phyloP scores from a whole-genome alignment of 2,113 vertebrate species.

The Heliornis fulica region DNA sequence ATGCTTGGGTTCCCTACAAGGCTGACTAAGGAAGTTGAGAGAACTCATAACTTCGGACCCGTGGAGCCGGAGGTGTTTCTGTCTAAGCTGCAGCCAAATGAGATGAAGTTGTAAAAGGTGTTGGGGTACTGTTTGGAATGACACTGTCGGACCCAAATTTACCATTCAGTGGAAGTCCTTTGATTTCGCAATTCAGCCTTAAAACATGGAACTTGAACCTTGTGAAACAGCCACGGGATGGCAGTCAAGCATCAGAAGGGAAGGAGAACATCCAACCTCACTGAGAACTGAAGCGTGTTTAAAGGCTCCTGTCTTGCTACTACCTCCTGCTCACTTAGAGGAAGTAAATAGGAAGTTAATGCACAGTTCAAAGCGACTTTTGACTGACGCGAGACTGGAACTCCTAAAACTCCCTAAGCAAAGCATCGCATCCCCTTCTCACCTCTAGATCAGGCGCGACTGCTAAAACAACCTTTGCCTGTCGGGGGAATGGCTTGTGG shows the following conservation, averaged over 20 bases:
- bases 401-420: neutral
- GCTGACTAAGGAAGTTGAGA: neutral
- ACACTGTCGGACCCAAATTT: accelerated
- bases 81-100: neutral
- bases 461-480: neutral
- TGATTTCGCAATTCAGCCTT: neutral
- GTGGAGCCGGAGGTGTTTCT: neutral
- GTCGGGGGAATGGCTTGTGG: neutral
- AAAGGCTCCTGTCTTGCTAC: neutral
- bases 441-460: neutral
- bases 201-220: neutral
- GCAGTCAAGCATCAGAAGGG: neutral
- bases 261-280: neutral
- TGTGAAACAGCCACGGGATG: neutral
- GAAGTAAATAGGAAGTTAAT: neutral
- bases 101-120: neutral
- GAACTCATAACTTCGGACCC: neutral
- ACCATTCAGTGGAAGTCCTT: neutral
- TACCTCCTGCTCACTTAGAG: neutral
- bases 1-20: accelerated
- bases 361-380: neutral
- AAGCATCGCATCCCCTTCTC: neutral
- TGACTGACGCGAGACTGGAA: neutral
- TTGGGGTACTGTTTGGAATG: neutral
- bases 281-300: neutral